These are phyloP conservation scores for Diarsia brunnea DNA, from an alignment of 2,888 invertebrate genomes.

Conservation along the genomic window DNA sequence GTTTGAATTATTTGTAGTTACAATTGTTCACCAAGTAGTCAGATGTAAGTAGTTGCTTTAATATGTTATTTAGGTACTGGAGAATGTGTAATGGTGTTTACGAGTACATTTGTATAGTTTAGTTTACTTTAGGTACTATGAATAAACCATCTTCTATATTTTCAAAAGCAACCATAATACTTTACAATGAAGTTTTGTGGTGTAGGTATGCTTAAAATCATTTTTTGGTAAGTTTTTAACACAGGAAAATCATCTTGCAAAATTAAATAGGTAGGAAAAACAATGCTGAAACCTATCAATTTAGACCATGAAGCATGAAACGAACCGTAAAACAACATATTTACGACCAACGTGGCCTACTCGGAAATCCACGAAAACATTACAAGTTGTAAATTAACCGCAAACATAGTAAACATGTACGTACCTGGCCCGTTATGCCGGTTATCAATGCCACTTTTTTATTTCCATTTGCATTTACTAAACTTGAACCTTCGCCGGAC, in stretches of 20 bases:
- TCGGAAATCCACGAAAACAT: slow-evolving; percentile 11
- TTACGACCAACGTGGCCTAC: slow-evolving; percentile 54
- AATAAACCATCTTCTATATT: background rate
- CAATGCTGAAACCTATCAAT: background rate
- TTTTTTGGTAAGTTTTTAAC: background rate
- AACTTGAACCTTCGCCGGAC: slow-evolving; percentile 82
- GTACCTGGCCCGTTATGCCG: slow-evolving; percentile 99
- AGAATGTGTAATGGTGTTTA: background rate
- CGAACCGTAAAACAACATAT: slow-evolving; percentile 26
- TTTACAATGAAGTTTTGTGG: background rate
- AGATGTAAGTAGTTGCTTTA: background rate
- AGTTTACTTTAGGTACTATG: background rate
- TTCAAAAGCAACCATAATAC: background rate
- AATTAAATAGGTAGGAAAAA: background rate
- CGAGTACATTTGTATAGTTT: background rate
- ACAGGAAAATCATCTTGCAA: background rate
- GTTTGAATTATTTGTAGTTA: background rate
- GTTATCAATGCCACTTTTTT: slow-evolving; percentile 97
- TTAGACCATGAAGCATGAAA: slow-evolving; percentile 17
- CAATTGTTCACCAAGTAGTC: background rate
- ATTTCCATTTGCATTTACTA: slow-evolving; percentile 72
- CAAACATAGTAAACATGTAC: slow-evolving; percentile 53
- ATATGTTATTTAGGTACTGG: background rate
- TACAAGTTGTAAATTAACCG: background rate
- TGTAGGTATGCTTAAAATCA: background rate